Evolutionary conservation across 2,888 invertebrate genomes (phyloP), one percentile per base, ranked within the genome.

Genomic region (Anoncus sp.): DNA sequence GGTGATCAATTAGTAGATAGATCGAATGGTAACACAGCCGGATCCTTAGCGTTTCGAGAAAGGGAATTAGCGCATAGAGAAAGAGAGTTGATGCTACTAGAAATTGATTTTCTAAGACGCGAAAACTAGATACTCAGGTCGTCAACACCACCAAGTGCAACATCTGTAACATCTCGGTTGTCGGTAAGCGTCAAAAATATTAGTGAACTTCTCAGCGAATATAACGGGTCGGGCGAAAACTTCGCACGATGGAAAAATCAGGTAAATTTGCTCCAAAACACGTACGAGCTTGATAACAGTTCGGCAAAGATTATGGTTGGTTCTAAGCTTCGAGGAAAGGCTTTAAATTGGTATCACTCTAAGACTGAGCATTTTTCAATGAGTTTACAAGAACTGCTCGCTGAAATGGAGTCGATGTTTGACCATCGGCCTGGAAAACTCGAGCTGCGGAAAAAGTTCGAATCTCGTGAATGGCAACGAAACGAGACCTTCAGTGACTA

Each of bases 401-500:
- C 12, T 1, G 53, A 75, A 20, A 80, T 81, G 69, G 63, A 59
- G 16, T 24, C 24, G n/a, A 77, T 81, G 77, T 81, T 75, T 24
- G 70, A 71, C 22, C 77, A 73, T 38, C 65, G 77, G 10, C 77
- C 69, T 2, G 18, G 14, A 0, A 65, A 53, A 67, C 20, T 80
- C 18, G 51, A 73, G 16, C 31, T 77, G 57, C 31, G 77, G n/a
- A 75, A 63, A 55, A 70, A 59, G 35, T 81, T 81, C 14, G 77
- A 81, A 38, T 49, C 69, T 0, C 43, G 75, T 18, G 62, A 53
- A 53, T 82, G 82, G 82, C 69, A 62, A 27, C 24, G 38, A 20
- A 40, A 16, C 20, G 77, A 79, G 35, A 62, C 75, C 3, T 82
- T 79, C 31, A 65, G 65, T 27, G 81, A 81, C 43, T 82, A 82